Evolutionary conservation across 2,888 invertebrate genomes (phyloP), one percentile per base, ranked within the genome.

Genomic region (Leptinotarsa peninsularis): DNA sequence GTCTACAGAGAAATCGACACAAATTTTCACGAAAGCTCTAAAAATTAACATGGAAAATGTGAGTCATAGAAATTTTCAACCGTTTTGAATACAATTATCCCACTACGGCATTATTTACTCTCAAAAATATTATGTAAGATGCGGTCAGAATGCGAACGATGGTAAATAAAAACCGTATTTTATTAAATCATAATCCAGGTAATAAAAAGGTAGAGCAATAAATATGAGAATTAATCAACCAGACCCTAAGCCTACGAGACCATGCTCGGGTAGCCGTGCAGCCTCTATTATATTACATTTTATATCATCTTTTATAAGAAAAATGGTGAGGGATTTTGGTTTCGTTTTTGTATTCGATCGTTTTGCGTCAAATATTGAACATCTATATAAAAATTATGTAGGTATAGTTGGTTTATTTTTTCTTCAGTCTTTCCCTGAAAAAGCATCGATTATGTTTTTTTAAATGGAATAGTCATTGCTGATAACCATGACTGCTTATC

Each of bases 221-320:
- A 75, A 75, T 69, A 68, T 72, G 60, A 18, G 75, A 72, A 75
- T 75, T 75, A 75, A 75, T 75, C 75, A 75, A 56, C 56, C 75
- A 72, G 67, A 52, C 75, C 52, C 49, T 72, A 54, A 63, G 63
- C 75, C 68, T 66, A 49, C 66, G 75, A 63, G 68, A 27, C 63
- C 66, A 67, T 66, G 49, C 49, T 15, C 21, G 74, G 58, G 66
- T 70, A 70, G 70, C 66, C 70, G 66, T 58, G 27, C 74, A 58
- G 69, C 74, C 74, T 50, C 69, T 58, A 74, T 74, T 66, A 71
- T 74, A 74, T 74, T 71, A 74, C 74, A 66, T 74, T 73, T 74
- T 74, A 74, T 74, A 71, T 74, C 63, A 66, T 70, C 71, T 74
- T 70, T 74, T 66, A 71, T 67, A 74, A 27, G 52, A 56, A 66